Conservation (phyloP, 2,888 invertebrate species). For the Tuta absoluta region DNA sequence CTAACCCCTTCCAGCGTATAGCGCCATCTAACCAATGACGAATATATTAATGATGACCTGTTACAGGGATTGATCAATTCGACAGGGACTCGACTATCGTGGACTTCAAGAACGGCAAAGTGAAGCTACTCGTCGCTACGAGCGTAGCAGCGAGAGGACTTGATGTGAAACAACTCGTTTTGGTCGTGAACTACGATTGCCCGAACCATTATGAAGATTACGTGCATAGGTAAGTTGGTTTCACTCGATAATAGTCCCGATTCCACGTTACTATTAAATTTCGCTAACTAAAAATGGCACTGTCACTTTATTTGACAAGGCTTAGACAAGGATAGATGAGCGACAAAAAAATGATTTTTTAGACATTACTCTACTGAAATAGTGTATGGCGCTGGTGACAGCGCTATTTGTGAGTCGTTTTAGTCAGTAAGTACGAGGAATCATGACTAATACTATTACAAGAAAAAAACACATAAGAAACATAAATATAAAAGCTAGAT, state of each 20-base stretch:
- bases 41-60: constrained; percentile 72
- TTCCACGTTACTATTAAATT: not conserved
- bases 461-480: not conserved
- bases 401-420: too few relatives aligned
- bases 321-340: too few relatives aligned
- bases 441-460: too few relatives aligned
- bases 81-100: constrained; percentile 98
- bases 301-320: too few relatives aligned
- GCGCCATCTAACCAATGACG: constrained; percentile 47
- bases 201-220: constrained; percentile 99
- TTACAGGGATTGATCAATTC: constrained; percentile 96
- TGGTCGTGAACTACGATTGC: constrained; percentile 99
- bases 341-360: too few relatives aligned
- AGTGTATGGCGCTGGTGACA: too few relatives aligned
- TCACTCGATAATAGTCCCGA: too few relatives aligned
- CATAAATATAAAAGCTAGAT: too few relatives aligned
- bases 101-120: constrained; percentile 97
- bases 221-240: constrained; percentile 87
- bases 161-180: constrained; percentile 98
- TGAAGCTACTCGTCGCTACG: constrained; percentile 96
- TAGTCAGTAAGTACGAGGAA: too few relatives aligned
- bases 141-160: constrained; percentile 98
- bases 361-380: too few relatives aligned
- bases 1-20: constrained; percentile 39
- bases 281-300: too few relatives aligned